A percentile compares a stretch with the other conserved stretches of the same genome.
Evolutionary conservation across 2,113 vertebrate species (phyloP).

Genomic region (Ardeotis arabs): DNA sequence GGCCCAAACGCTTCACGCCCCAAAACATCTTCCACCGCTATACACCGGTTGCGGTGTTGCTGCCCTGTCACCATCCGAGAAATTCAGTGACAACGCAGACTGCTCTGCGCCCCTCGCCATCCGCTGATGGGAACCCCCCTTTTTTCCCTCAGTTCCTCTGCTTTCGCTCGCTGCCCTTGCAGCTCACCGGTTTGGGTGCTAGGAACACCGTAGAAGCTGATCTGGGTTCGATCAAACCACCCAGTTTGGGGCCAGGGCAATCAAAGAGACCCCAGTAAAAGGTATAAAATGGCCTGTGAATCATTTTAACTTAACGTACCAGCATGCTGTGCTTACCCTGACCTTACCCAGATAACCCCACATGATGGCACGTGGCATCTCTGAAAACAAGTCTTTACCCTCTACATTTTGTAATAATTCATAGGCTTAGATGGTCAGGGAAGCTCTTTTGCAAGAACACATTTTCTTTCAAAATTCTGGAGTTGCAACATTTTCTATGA

Average conservation of each 20-base stretch:
- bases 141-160: background rate
- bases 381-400: background rate
- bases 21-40: background rate
- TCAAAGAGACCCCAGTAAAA: background rate
- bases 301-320: too few relatives aligned
- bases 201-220: rapidly evolving
- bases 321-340: too few relatives aligned
- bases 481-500: slow-evolving; percentile 15
- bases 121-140: background rate
- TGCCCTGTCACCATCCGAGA: rapidly evolving
- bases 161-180: background rate
- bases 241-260: background rate
- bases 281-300: rapidly evolving
- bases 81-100: background rate
- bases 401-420: background rate
- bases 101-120: rapidly evolving
- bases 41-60: rapidly evolving
- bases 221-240: rapidly evolving
- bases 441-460: slow-evolving; percentile 11
- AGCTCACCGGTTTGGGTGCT: rapidly evolving
- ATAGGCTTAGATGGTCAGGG: background rate
- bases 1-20: background rate
- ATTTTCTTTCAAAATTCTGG: slow-evolving; percentile 21
- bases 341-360: background rate
- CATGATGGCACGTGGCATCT: background rate